phyloP scores from a whole-genome alignment of 2,113 vertebrate species.

The Parotia lawesii region DNA sequence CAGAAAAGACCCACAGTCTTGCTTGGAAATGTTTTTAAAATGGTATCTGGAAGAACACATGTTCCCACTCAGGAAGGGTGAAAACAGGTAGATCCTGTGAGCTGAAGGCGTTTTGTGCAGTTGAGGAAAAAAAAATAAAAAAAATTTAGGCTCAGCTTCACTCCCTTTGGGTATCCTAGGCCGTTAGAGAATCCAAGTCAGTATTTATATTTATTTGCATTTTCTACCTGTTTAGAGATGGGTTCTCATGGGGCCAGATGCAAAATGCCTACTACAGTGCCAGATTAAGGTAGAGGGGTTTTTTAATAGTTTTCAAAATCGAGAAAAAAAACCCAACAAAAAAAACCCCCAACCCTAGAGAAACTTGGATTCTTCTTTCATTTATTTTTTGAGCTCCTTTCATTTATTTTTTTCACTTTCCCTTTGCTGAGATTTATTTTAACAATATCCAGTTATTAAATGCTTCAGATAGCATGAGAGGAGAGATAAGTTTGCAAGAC shows the following conservation, averaged over 20 bases:
- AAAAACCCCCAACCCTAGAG: neutral
- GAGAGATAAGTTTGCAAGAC: slow-evolving; percentile 21
- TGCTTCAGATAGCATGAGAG: neutral
- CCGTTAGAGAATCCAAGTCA: neutral
- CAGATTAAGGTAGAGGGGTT: neutral
- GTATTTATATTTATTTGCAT: neutral
- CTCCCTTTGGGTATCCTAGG: neutral
- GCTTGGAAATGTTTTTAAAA: neutral
- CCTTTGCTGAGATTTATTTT: slow-evolving; percentile 14
- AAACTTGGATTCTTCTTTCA: neutral
- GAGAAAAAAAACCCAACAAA: fast-evolving
- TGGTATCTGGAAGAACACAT: neutral
- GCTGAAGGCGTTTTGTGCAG: neutral
- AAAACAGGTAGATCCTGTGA: neutral
- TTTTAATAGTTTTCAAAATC: neutral
- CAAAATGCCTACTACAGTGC: neutral
- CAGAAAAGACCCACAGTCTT: neutral
- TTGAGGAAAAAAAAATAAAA: neutral
- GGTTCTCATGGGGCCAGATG: neutral
- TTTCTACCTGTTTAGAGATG: neutral
- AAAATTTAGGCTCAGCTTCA: neutral
- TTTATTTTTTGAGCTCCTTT: neutral
- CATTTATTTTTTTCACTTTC: neutral
- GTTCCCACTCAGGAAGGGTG: neutral
- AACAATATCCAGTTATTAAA: slow-evolving; percentile 54